A percentile compares a stretch with the other conserved stretches of the same genome.
Evolutionary conservation across 2,888 invertebrate genomes (phyloP).

Genomic region (Drosophila yooni): DNA sequence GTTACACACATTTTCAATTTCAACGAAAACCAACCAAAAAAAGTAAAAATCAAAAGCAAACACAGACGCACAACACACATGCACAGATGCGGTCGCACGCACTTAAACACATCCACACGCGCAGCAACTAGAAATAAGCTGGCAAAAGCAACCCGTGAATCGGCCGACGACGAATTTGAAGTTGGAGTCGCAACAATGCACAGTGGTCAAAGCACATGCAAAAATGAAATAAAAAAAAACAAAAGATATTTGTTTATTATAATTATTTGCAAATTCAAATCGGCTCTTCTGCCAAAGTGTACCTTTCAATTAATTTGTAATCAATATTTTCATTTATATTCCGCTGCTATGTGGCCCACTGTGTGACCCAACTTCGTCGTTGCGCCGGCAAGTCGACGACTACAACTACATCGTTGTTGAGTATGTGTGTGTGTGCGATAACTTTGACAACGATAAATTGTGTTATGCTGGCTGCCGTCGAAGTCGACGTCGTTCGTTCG

Average conservation of each 20-base stretch:
- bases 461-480: slow-evolving; percentile 51
- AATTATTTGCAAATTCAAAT: background rate
- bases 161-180: slow-evolving; percentile 40
- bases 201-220: slow-evolving; percentile 28
- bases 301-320: background rate
- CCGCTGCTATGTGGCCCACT: slow-evolving; percentile 8
- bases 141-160: slow-evolving; percentile 55
- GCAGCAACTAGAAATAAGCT: slow-evolving; percentile 54
- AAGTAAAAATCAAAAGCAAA: slow-evolving; percentile 36
- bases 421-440: slow-evolving; percentile 51
- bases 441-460: slow-evolving; percentile 71
- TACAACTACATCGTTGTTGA: slow-evolving; percentile 31
- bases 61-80: slow-evolving; percentile 14
- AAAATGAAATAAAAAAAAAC: background rate
- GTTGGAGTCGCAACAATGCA: slow-evolving; percentile 36
- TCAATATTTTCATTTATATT: background rate
- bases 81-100: slow-evolving; percentile 3
- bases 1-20: slow-evolving; percentile 57
- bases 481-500: slow-evolving; percentile 24
- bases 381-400: slow-evolving; percentile 37
- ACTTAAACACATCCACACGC: slow-evolving; percentile 1
- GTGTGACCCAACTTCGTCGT: slow-evolving; percentile 25
- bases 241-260: background rate
- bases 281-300: background rate
- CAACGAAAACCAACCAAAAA: slow-evolving; percentile 31